Base-by-base conservation (phyloP, 2,113 vertebrate species). In the Chitala chitala region DNA sequence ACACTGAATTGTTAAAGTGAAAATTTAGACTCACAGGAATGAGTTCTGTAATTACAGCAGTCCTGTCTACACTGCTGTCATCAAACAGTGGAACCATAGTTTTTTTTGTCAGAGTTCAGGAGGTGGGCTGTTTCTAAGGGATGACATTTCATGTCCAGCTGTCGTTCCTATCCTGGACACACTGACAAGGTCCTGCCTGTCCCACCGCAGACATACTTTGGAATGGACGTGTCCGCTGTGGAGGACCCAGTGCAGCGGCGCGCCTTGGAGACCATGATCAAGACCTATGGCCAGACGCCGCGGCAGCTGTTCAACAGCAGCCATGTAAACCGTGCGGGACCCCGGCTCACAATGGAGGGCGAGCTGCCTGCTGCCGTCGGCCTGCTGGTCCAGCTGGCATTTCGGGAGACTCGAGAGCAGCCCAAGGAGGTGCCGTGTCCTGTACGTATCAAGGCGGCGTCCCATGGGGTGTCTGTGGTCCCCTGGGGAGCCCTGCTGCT, bases 211-310 rank as follows among this genome's bases (percentile, higher is more conserved):
- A 99, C 97, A 0, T 99, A 98, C 74, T 99, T 99, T 82, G 96
- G 97, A 46, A 98, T 99, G 96, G 97, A 98, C 59, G 97, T 99
- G 26, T 98, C 96, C 31, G 93, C 97, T 9, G 97, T 99, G 29
- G 97, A 99, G 84, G 97, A 99, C 82, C 93, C 97, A 0, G 97
- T 99, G 63, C 97, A 99, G 88, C 91, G 96, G 58, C 91, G 97
- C 53, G 97, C 97, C 1, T 87, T 99, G 56, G 96, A 99, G 87
- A 99, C 96, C 22, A 99, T 99, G 97, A 98, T 99, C 78, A 99
- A 98, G 84, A 99, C 97, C 0, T 98, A 99, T 0, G 97, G 97
- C 40, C 97, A 99, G 82, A 98, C 97, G 0, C 97, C 97, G 54
- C 90, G 95, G 1, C 97, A 99, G 87, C 89, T 99, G 51, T 99